phyloP scores from a whole-genome alignment of 2,113 vertebrate genomes.

The Anoplopoma fimbria region DNA sequence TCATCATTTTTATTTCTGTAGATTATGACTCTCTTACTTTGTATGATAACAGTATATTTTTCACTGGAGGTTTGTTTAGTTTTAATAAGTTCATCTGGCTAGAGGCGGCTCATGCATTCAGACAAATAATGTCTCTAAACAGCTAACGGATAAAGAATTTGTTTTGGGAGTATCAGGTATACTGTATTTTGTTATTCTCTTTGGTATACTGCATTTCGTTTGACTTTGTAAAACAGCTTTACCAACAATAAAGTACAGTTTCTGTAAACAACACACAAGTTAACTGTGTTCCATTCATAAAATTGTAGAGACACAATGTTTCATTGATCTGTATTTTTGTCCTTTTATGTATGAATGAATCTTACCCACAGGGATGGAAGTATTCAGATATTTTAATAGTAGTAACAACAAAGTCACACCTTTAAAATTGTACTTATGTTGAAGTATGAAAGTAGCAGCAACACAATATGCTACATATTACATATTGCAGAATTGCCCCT shows the following conservation, averaged over 20 bases:
- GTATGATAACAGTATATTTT: neutral
- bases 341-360: neutral
- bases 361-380: neutral
- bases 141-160: neutral
- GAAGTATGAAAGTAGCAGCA: neutral
- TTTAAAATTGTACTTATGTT: neutral
- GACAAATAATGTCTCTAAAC: neutral
- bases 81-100: neutral
- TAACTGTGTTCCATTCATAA: neutral
- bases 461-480: neutral
- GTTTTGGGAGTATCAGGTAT: neutral
- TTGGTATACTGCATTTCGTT: neutral
- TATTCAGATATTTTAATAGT: neutral
- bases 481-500: neutral
- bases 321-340: neutral
- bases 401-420: neutral
- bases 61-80: neutral
- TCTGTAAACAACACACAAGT: neutral
- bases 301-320: neutral
- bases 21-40: neutral
- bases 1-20: neutral
- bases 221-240: neutral
- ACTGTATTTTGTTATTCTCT: neutral
- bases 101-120: neutral
- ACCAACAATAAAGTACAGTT: conserved; percentile 1